phyloP scores from a whole-genome alignment of 2,113 vertebrate species.

The Cairina moschata region DNA sequence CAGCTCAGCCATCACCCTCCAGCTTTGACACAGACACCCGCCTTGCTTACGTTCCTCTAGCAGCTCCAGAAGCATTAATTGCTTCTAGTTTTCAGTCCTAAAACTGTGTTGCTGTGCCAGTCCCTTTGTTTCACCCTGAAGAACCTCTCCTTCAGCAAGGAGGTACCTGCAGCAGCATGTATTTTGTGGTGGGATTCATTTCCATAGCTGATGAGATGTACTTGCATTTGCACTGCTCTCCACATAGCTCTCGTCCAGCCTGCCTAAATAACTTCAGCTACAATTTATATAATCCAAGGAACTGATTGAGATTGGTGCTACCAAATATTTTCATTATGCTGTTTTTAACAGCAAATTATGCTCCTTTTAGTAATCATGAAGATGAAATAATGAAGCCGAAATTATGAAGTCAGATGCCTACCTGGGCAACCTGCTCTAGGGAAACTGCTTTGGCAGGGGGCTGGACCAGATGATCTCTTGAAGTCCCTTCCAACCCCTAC shows the following conservation, averaged over 20 bases:
- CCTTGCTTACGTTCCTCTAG: neutral
- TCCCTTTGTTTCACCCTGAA: neutral
- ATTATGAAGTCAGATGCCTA: no score
- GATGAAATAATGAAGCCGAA: neutral
- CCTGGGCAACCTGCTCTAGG: no score
- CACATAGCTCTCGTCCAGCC: neutral
- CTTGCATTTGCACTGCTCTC: fast-evolving
- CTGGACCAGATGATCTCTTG: no score
- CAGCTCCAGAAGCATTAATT: neutral
- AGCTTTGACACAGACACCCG: neutral
- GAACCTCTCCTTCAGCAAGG: neutral
- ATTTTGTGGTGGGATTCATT: neutral
- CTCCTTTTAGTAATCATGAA: neutral
- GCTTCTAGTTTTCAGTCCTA: neutral
- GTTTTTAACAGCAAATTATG: neutral
- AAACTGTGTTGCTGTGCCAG: neutral
- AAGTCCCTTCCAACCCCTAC: no score
- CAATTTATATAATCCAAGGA: neutral
- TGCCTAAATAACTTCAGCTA: neutral
- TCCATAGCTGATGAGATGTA: neutral
- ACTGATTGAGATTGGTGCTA: neutral
- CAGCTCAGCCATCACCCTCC: neutral
- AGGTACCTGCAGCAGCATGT: neutral
- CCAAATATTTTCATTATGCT: neutral
- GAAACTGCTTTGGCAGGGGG: no score